Base-by-base conservation (phyloP, 1,140 invertebrate species). In the Diploscapter pachys region DNA sequence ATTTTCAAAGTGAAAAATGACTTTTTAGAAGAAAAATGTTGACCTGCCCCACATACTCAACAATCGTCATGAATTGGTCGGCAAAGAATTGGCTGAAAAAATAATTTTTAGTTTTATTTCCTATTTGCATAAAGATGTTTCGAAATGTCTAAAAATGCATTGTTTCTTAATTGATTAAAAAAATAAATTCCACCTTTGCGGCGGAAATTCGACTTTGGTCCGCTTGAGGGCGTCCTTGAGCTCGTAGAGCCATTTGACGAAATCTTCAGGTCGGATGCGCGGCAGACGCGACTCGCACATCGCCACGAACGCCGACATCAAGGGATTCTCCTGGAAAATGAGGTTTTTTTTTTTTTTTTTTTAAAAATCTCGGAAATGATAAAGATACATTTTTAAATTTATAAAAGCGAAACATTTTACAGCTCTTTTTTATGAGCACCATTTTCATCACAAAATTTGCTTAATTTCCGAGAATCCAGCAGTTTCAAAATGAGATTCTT, bases 201-300 rank as follows among this genome's bases (percentile, higher is more conserved):
- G 75, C 4, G 75, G 75, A 61, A 56, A 76, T 51, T 63, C 55
- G 50, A 11, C 50, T 51, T 72, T 76, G 8, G 63, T 66, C 68
- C 70, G 65, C 48, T 76, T 69, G 56, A 71, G 57, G 3, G 68
- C 62, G 3, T 51, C 55, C 48, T 76, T 76, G 49, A 76, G n/a
- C 53, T 76, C 70, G 50, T n/a, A 59, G 49, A 72, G 53, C 75
- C 75, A 76, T 48, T 65, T 48, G 11, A 67, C 56, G 50, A 76
- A 75, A 4, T 48, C 49, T 3, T 65, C 55, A 8, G 63, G 48
- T 3, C 62, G 48, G 8, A 76, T 65, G n/a, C 4, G 5, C 0
- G 51, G 51, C 48, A 53, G 51, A n/a, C 61, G 4, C 52, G 52
- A 51, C 13, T 53, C 8, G 48, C 75, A 76, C 48, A 52, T 61